phyloP scores from a whole-genome alignment of 2,797 vertebrate species.

The Syncerus caffer region DNA sequence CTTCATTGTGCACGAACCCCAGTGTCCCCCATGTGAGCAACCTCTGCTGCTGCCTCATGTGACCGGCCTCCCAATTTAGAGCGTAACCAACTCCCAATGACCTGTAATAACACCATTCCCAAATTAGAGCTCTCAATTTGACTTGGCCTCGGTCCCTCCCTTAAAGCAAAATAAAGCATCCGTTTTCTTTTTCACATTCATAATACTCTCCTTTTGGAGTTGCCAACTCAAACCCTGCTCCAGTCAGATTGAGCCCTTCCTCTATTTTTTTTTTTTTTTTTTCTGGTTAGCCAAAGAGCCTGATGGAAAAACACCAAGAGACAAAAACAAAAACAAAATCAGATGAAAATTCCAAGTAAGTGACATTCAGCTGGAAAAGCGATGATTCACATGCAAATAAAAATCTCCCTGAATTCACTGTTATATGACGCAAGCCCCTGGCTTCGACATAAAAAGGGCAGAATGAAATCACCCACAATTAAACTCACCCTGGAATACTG shows the following conservation, averaged over 20 bases:
- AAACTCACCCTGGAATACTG: conserved; percentile 76
- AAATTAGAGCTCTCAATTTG: conserved; percentile 88
- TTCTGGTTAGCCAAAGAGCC: conserved; percentile 76
- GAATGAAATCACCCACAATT: conserved; percentile 83
- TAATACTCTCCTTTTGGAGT: conserved; percentile 75
- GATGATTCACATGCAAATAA: conserved; percentile 86
- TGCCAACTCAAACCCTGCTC: conserved; percentile 79
- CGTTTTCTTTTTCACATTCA: conserved; percentile 79
- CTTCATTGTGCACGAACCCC: conserved; percentile 41
- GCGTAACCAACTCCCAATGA: conserved; percentile 84
- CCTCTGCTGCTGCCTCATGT: conserved; percentile 78
- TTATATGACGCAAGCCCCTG: conserved; percentile 81
- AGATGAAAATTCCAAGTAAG: conserved; percentile 85
- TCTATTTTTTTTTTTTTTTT: conserved; percentile 32
- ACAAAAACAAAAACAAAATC: conserved; percentile 86
- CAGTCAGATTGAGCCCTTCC: conserved; percentile 75
- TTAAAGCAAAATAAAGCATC: conserved; percentile 83
- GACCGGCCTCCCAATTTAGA: conserved; percentile 84
- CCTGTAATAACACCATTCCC: conserved; percentile 87
- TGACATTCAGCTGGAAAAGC: conserved; percentile 87
- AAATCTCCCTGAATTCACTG: conserved; percentile 82
- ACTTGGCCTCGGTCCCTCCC: conserved; percentile 82
- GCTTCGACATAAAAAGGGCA: conserved; percentile 78
- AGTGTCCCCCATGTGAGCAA: conserved; percentile 74
- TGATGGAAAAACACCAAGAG: conserved; percentile 83